These are phyloP conservation scores for Limanda limanda DNA, from an alignment of 2,113 vertebrate species.

Conservation along the genomic window DNA sequence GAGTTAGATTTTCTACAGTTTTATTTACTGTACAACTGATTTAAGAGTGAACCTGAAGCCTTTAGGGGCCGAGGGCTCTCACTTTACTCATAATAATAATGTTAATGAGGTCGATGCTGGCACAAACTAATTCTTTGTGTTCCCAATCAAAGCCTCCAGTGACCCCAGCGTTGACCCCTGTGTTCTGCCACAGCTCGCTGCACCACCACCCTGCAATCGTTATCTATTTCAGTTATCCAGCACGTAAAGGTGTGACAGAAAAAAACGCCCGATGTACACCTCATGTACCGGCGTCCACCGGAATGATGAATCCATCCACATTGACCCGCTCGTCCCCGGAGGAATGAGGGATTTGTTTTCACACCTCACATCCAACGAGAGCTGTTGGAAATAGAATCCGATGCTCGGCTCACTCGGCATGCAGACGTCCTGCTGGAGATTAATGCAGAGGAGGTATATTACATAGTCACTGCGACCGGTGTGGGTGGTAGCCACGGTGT, in stretches of 20 bases:
- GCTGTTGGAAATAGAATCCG: constrained; percentile 32
- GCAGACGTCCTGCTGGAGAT: constrained; percentile 31
- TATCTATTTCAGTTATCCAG: background rate
- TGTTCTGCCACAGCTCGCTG: background rate
- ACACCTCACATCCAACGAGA: constrained; percentile 14
- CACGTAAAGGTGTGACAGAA: background rate
- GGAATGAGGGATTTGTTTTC: constrained; percentile 36
- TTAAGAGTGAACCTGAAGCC: too few species aligned
- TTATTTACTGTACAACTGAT: too few species aligned
- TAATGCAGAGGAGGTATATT: constrained; percentile 28
- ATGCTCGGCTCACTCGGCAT: constrained; percentile 9
- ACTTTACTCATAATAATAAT: too few species aligned
- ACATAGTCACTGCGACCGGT: constrained; percentile 46
- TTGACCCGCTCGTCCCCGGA: constrained; percentile 7
- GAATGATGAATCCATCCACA: constrained; percentile 16
- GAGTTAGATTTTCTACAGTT: too few species aligned
- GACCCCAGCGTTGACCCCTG: background rate
- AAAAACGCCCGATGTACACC: background rate
- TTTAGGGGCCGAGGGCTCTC: too few species aligned
- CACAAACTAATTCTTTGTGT: too few species aligned
- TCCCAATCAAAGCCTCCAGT: background rate
- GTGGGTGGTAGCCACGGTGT: constrained; percentile 54
- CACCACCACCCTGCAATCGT: background rate
- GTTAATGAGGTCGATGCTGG: too few species aligned
- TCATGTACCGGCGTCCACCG: constrained; percentile 12